These are phyloP conservation scores for Tenthredo amoena DNA, from an alignment of 2,888 invertebrate genomes.

Conservation along the genomic window DNA sequence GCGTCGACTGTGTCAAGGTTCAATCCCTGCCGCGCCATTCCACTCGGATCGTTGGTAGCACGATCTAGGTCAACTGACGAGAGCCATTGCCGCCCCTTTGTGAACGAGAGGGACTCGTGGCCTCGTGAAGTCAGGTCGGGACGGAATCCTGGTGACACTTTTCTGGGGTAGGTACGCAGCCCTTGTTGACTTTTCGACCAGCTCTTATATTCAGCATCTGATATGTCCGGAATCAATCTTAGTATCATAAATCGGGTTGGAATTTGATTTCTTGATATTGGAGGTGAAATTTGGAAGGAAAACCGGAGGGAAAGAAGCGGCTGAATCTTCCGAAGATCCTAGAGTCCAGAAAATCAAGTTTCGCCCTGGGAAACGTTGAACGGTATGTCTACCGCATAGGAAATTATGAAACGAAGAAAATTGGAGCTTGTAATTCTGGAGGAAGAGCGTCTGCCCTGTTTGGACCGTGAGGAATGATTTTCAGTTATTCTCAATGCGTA, in stretches of 20 bases:
- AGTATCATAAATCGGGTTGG: not conserved
- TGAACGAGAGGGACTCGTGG: slow-evolving; percentile 34
- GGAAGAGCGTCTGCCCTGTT: not conserved
- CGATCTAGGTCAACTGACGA: slow-evolving; percentile 50
- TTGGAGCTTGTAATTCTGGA: not conserved
- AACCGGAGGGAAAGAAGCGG: not conserved
- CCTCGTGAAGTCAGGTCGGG: slow-evolving; percentile 35
- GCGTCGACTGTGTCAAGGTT: slow-evolving; percentile 44
- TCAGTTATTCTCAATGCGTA: not conserved
- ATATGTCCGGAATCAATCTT: not conserved
- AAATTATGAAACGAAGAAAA: not conserved
- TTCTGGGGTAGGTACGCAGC: slow-evolving; percentile 17
- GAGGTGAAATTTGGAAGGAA: not conserved
- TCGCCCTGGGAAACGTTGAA: not conserved
- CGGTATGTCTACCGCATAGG: not conserved
- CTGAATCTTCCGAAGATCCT: not conserved
- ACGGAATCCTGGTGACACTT: slow-evolving; percentile 28
- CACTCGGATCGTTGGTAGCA: slow-evolving; percentile 43
- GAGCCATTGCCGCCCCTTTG: slow-evolving; percentile 41
- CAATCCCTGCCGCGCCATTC: slow-evolving; percentile 29
- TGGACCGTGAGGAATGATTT: not conserved
- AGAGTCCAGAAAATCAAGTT: not conserved
- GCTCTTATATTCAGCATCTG: not conserved
- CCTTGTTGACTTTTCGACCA: slow-evolving; percentile 28
- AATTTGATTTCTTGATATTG: not conserved